phyloP scores from a whole-genome alignment of 2,888 invertebrate genomes.

The Parthenolecanium corni region DNA sequence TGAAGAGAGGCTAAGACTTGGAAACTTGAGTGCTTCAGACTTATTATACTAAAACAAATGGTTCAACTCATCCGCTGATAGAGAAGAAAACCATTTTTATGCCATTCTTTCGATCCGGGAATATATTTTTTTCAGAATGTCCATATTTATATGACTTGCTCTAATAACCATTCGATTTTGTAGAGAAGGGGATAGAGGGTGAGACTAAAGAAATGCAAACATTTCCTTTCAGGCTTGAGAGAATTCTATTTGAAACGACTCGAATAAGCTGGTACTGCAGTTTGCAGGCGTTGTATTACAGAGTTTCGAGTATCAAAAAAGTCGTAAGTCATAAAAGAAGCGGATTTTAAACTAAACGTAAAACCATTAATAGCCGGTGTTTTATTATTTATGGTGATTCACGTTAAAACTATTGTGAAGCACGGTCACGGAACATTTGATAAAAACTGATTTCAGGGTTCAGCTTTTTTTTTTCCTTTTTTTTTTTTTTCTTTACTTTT shows the following conservation, averaged over 20 bases:
- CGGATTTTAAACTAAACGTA: conserved; percentile 22
- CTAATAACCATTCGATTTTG: too few species aligned
- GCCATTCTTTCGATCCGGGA: too few species aligned
- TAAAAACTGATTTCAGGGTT: conserved; percentile 26
- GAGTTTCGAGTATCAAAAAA: conserved; percentile 17
- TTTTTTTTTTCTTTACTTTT: background rate
- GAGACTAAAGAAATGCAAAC: background rate
- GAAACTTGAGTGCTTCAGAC: too few species aligned
- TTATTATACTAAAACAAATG: too few species aligned
- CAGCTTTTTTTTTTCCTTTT: background rate
- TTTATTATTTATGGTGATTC: conserved; percentile 26
- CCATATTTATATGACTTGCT: too few species aligned
- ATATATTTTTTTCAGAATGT: too few species aligned
- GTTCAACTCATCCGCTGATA: too few species aligned
- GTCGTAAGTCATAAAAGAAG: conserved; percentile 17
- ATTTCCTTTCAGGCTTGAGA: background rate
- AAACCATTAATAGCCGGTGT: conserved; percentile 26
- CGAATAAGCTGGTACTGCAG: background rate
- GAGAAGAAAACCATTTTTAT: too few species aligned
- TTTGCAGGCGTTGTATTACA: background rate
- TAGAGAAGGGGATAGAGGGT: too few species aligned
- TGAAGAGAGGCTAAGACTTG: too few species aligned
- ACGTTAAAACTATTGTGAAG: conserved; percentile 21
- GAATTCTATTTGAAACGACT: background rate
- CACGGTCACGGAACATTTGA: conserved; percentile 27